These are phyloP conservation scores for Yoshiicerus persimilis DNA, from an alignment of 1,140 invertebrate genomes.

Conservation along the genomic window DNA sequence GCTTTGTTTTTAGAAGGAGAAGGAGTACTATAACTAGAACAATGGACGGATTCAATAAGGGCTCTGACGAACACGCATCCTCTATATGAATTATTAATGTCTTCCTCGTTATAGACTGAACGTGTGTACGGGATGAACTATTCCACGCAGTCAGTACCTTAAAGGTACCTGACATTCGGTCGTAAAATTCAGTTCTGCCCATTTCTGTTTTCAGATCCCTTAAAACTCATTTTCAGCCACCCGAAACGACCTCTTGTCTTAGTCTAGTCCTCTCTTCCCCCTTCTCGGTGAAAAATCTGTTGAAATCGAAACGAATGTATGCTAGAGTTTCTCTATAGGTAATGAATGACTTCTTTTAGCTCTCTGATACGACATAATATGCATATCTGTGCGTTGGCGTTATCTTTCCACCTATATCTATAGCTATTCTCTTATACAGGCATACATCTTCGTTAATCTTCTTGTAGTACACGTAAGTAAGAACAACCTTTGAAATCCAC, in stretches of 20 bases:
- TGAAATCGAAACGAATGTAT: slow-evolving; percentile 30
- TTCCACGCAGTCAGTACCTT: slow-evolving; percentile 10
- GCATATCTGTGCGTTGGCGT: not conserved
- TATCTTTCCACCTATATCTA: not conserved
- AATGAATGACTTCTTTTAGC: slow-evolving; percentile 34
- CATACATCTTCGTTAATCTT: not conserved
- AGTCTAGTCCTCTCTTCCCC: slow-evolving; percentile 9
- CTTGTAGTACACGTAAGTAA: not conserved
- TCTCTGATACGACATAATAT: not conserved
- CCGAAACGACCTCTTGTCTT: slow-evolving; percentile 36
- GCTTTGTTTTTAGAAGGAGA: slow-evolving; percentile 31
- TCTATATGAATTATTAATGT: not conserved
- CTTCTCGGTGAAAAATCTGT: slow-evolving; percentile 34
- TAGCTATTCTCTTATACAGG: not conserved
- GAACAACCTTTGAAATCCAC: not conserved
- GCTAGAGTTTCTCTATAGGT: slow-evolving; percentile 15
- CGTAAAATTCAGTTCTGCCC: slow-evolving; percentile 37
- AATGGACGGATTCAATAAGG: slow-evolving; percentile 18
- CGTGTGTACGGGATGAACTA: not conserved
- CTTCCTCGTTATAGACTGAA: not conserved
- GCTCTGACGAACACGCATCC: not conserved
- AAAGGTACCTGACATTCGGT: slow-evolving; percentile 34
- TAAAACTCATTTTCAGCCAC: slow-evolving; percentile 46
- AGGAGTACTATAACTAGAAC: not conserved
- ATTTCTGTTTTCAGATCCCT: slow-evolving; percentile 37